Evolutionary conservation across 2,113 vertebrate species (phyloP), one percentile per base, ranked within the genome.

Genomic region (Aplodontia rufa): DNA sequence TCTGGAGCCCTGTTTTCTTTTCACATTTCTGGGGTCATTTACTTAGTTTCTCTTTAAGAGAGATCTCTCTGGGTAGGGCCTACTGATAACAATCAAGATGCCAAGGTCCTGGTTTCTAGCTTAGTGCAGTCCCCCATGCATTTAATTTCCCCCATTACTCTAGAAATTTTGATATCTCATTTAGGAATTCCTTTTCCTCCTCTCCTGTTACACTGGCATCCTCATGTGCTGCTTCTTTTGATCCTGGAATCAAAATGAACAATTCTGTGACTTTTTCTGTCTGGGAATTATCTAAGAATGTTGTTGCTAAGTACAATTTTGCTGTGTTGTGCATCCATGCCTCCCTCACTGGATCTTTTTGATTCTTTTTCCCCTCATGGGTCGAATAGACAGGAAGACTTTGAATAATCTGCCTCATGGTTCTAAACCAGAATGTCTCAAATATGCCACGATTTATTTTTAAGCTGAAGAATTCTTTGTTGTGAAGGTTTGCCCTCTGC

Each of bases 91-190:
- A 8, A 40, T 49, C 35, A 42, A 28, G 45, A 47, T 45, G 5
- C 28, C 13, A 4, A 72, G 42, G 13, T 60, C 64, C 72, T 53
- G 0, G 32, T 86, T 24, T 53, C 17, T 0, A 72, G 3, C 9
- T 30, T 68, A 30, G 6, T 49, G 19, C 19, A 64, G 5, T 22
- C 16, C 10, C 1, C 1, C 19, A 35, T 2, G 0, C 9, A 30
- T 72, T 62, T 32, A 26, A n/a, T 40, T 78, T 91, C 78, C 16
- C 9, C 8, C 11, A 4, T 9, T 49, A 8, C 49, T 22, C 6
- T 55, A 42, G 45, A 4, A 80, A 76, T 66, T 58, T 60, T 58
- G 49, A 83, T 55, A n/a, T 24, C 30, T 91, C 58, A 66, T n/a
- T n/a, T 14, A 62, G 7, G n/a, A 19, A 9, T 49, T 68, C 6